These are phyloP conservation scores for Megaceryle maxima DNA, from an alignment of 2,113 vertebrate species.

Conservation along the genomic window DNA sequence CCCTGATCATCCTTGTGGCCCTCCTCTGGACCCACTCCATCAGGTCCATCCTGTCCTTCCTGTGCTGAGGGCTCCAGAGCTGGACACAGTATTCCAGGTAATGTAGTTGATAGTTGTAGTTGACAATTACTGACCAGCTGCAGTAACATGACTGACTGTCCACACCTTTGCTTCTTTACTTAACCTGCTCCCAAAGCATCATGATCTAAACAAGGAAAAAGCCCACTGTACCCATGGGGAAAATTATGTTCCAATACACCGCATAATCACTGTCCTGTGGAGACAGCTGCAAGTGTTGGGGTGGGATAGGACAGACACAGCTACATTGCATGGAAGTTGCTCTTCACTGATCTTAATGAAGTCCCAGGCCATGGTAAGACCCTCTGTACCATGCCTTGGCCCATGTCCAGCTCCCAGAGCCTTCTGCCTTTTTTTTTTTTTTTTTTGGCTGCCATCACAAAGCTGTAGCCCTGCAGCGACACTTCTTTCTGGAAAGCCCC, in stretches of 20 bases:
- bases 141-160: not conserved
- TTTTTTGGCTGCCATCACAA: not conserved
- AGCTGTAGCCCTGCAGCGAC: not conserved
- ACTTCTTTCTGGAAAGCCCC: not conserved
- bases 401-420: not conserved
- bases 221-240: fast-evolving
- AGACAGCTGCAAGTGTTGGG: fast-evolving
- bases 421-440: not conserved
- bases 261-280: not conserved
- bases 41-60: too few species aligned
- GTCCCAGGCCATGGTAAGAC: not conserved
- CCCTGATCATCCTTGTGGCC: too few species aligned
- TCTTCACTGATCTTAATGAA: not conserved
- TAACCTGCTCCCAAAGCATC: not conserved
- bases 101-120: not conserved
- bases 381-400: not conserved
- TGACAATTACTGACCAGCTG: not conserved
- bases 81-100: too few species aligned
- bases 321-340: not conserved
- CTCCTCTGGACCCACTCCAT: too few species aligned
- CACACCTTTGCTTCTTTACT: not conserved
- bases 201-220: not conserved
- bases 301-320: not conserved
- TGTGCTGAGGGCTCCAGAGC: too few species aligned
- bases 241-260: not conserved